Evolutionary conservation across 2,797 vertebrate species (phyloP), one percentile per base, ranked within the genome.

Genomic region (Paedocypris micromegethes): DNA sequence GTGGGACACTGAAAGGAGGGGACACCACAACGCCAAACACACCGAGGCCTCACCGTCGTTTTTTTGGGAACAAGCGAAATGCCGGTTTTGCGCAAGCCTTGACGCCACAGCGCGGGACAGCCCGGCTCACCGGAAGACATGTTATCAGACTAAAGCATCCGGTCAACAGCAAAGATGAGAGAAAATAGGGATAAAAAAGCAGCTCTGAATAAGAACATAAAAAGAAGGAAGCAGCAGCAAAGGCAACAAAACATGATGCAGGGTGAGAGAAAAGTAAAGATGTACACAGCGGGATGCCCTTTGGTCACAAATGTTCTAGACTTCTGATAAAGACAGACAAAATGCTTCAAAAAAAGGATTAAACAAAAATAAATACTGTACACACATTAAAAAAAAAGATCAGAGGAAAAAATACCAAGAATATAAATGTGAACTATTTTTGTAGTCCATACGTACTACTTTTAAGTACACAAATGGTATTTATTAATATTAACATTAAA

Each of bases 81-180:
- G 93, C 95, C 95, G 92, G 95, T 99, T 96, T 95, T 99, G 92
- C 95, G 94, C 89, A 99, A 98, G 91, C 95, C 93, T 92, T 94
- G 94, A 90, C 94, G 94, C 96, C 96, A 99, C 89, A 95, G 93
- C 88, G 95, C 91, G 88, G 95, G 96, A 91, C 95, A 90, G 91
- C 93, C 85, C 79, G 92, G 92, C 80, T 95, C 95, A 90, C 84
- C 84, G 87, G 93, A 89, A 88, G 93, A 86, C 91, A 94, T 90
- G 91, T 88, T 92, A 90, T 96, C 95, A 95, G 88, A 95, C 96
- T 99, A 90, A 91, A 83, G 78, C 67, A 78, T 75, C 77, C 75
- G 77, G 64, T 50, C 58, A 53, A 68, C 44, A 67, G 56, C 45
- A 81, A 80, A 72, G 54, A 74, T 75, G 63, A 49, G 72, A 1